Base-by-base conservation (phyloP, 2,113 vertebrate genomes). In the Scortum barcoo region DNA sequence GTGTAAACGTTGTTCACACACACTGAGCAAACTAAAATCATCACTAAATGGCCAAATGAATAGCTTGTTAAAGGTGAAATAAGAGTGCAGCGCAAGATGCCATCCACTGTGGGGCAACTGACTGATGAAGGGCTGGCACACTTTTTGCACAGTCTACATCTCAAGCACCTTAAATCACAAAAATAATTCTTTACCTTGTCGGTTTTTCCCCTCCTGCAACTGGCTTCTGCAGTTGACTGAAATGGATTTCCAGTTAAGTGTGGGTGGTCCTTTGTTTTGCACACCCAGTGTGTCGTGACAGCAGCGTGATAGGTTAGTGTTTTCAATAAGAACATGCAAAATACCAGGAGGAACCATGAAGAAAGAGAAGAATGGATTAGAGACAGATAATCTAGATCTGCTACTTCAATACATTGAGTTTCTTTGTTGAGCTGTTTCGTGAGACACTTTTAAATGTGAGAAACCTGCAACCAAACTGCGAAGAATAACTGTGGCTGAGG, bases 401-500 rank as follows among this genome's bases (percentile, higher is more conserved):
- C 36, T n/a, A 9, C 7, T 76, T 54, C 7, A 53, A 57, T 14
- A 30, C n/a, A 42, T 11, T 26, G 16, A 63, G 62, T 40, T 77
- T 58, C 38, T 71, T 5, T 42, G 46, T 70, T 36, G 26, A 28
- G 14, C 22, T 67, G 50, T 84, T 89, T 88, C 84, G 86, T 79
- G 69, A 85, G 85, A 80, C 66, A 33, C 44, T 42, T 42, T 57
- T 10, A 76, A 76, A 38, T n/a, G 51, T 36, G 46, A 82, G 53
- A 83, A 83, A 74, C 42, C 46, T 51, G 40, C 72, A 65, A 42
- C 68, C 76, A 80, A 86, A 70, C 65, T 58, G 65, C 63, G n/a
- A 20, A 53, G 74, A 86, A 76, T 72, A 87, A 77, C 88, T 71
- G 84, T 46, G 66, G 72, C 76, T 74, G 67, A 83, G 71, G 42